Percentiles rank a stretch among this genome's conserved stretches.
Conservation (phyloP, 64 coral and sea anemone species). For the Stichodactyla mertensii region DNA sequence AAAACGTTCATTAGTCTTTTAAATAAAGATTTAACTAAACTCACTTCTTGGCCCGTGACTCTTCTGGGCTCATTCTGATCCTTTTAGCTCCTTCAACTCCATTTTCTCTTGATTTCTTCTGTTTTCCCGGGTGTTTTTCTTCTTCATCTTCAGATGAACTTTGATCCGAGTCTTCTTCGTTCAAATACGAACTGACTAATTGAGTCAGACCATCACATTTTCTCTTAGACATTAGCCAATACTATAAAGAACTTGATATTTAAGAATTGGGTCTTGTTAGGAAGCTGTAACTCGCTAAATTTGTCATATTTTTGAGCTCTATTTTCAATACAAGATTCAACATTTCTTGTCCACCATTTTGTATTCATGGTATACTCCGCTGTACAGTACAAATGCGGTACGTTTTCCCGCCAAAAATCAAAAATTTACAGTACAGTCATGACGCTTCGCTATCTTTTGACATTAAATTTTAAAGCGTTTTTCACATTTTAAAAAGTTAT, state of each 20-base stretch:
- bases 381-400: neutral
- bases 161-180: constrained; percentile 2
- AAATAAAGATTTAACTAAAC: neutral
- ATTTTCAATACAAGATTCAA: neutral
- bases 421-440: neutral
- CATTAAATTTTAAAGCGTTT: neutral
- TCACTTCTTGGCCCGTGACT: neutral
- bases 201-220: neutral
- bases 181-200: neutral
- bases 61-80: neutral
- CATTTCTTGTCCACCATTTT: neutral
- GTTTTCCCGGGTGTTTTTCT: too few species aligned
- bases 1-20: too few species aligned
- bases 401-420: constrained; percentile 15
- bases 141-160: neutral
- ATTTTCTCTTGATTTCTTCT: too few species aligned
- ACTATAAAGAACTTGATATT: neutral
- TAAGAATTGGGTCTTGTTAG: neutral
- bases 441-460: neutral
- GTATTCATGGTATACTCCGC: constrained; percentile 1
- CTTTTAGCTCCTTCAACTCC: neutral
- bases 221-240: constrained; percentile 8
- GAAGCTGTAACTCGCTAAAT: neutral
- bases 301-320: neutral
- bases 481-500: neutral